Percentiles rank a stretch among this genome's conserved stretches.
Evolutionary conservation across 2,888 invertebrate genomes (phyloP).

Genomic region (Colletes collaris): DNA sequence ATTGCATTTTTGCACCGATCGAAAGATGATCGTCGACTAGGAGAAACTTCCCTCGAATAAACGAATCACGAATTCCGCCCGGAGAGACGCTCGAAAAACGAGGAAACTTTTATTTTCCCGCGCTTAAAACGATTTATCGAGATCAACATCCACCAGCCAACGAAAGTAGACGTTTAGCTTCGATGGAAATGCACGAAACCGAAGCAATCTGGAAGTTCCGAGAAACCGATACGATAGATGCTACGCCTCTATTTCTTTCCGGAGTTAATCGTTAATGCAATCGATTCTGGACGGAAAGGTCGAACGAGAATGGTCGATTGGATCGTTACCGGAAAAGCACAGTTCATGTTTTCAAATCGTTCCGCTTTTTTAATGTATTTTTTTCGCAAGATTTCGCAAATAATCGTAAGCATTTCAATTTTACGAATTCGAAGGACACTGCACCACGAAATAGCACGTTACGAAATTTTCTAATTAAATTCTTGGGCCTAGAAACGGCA

Average conservation of each 20-base stretch:
- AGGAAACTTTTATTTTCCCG: constrained; percentile 30
- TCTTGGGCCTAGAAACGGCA: too few relatives aligned
- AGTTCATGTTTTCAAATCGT: too few relatives aligned
- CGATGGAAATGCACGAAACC: constrained; percentile 32
- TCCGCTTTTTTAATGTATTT: too few relatives aligned
- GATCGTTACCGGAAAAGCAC: constrained; percentile 25
- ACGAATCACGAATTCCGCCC: not conserved
- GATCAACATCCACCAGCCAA: constrained; percentile 19
- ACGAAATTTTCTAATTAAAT: too few relatives aligned
- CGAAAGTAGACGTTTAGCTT: constrained; percentile 26
- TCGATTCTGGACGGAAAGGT: constrained; percentile 33
- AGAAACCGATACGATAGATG: constrained; percentile 21
- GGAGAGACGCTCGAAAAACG: not conserved
- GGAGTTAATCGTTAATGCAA: constrained; percentile 57
- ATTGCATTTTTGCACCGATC: not conserved
- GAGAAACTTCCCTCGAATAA: constrained; percentile 14
- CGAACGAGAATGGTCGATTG: constrained; percentile 40
- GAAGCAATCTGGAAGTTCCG: constrained; percentile 36
- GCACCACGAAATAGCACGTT: too few relatives aligned
- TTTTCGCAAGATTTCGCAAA: too few relatives aligned
- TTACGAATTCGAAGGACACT: too few relatives aligned
- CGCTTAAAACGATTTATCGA: constrained; percentile 38
- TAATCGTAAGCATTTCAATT: too few relatives aligned
- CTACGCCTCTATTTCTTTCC: constrained; percentile 32
- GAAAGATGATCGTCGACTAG: not conserved